phyloP scores from a whole-genome alignment of 2,888 invertebrate species.

The Limulus polyphemus region DNA sequence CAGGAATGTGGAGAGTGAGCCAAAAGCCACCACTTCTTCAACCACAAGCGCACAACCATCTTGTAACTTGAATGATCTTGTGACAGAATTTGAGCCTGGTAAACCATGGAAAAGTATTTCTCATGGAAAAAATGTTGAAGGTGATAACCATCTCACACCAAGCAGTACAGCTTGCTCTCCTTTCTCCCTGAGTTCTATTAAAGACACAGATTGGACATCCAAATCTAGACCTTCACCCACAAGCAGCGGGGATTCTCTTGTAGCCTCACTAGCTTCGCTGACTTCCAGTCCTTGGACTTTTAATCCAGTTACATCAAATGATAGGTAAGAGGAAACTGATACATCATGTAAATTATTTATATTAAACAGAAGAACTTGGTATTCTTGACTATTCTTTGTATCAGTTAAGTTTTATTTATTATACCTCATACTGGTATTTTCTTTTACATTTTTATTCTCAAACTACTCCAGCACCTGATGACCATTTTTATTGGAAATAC shows the following conservation, averaged over 20 bases:
- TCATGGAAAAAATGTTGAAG: conserved; percentile 74
- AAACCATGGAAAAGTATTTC: conserved; percentile 85
- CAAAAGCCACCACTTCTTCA: conserved; percentile 1
- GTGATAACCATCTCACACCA: conserved; percentile 93
- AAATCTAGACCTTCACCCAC: conserved; percentile 45
- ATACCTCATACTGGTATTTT: too few species aligned
- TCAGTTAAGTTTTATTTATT: too few species aligned
- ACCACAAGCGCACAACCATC: conserved; percentile 4
- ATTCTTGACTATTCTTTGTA: too few species aligned
- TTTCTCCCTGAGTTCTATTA: conserved; percentile 65
- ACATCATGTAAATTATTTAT: too few species aligned
- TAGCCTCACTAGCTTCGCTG: conserved; percentile 42
- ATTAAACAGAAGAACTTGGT: too few species aligned
- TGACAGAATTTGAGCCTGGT: conserved; percentile 96
- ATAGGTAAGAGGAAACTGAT: conserved; percentile 5
- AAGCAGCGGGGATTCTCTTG: conserved; percentile 32
- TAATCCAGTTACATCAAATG: conserved; percentile 16
- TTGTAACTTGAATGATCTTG: conserved; percentile 68
- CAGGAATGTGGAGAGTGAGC: not conserved
- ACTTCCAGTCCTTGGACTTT: conserved; percentile 66
- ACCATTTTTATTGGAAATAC: too few species aligned
- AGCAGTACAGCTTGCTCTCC: conserved; percentile 51
- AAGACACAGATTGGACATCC: conserved; percentile 50
- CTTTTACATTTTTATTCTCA: too few species aligned
- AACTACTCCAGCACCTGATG: too few species aligned